phyloP scores from a whole-genome alignment of 1,140 invertebrate genomes.

The Drosophila punjabiensis region DNA sequence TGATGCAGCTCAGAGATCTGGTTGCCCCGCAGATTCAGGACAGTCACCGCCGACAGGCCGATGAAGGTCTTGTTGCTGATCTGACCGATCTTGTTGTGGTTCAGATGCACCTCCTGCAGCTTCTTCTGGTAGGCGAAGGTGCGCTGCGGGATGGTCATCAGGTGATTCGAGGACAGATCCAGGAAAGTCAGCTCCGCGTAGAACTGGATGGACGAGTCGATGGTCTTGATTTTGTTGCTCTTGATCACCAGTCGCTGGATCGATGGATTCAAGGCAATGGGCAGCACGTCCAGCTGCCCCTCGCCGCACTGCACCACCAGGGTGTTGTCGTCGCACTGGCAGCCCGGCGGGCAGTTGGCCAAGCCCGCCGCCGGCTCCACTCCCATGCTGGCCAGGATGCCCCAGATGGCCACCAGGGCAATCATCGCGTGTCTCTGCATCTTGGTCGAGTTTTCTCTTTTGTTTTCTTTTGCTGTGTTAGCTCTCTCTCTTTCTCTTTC shows the following conservation, averaged over 20 bases:
- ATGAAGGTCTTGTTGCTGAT: slow-evolving; percentile 92
- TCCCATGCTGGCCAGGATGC: slow-evolving; percentile 40
- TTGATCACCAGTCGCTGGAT: slow-evolving; percentile 93
- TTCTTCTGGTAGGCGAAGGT: slow-evolving; percentile 93
- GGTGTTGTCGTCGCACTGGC: slow-evolving; percentile 94
- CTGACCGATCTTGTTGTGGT: slow-evolving; percentile 93
- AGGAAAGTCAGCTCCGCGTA: slow-evolving; percentile 94
- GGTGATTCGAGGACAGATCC: slow-evolving; percentile 93
- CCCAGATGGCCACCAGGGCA: slow-evolving; percentile 53
- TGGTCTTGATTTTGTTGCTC: slow-evolving; percentile 95
- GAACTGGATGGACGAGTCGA: slow-evolving; percentile 94
- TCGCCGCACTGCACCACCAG: slow-evolving; percentile 93
- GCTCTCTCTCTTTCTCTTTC: slow-evolving; percentile 5
- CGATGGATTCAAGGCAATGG: slow-evolving; percentile 95
- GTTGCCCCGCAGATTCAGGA: slow-evolving; percentile 93
- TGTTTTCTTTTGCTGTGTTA: slow-evolving; percentile 15
- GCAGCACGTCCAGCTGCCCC: slow-evolving; percentile 94
- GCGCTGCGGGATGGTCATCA: slow-evolving; percentile 91
- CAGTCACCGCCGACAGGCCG: slow-evolving; percentile 91
- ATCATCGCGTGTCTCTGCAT: slow-evolving; percentile 57
- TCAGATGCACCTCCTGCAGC: slow-evolving; percentile 93
- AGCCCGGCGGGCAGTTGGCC: slow-evolving; percentile 91
- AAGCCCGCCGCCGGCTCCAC: slow-evolving; percentile 61
- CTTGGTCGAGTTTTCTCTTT: slow-evolving; percentile 36
- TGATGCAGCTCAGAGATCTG: slow-evolving; percentile 92